Evolutionary conservation across 1,140 invertebrate genomes (phyloP), one percentile per base, ranked within the genome.

Genomic region (Eriosoma lanigerum): DNA sequence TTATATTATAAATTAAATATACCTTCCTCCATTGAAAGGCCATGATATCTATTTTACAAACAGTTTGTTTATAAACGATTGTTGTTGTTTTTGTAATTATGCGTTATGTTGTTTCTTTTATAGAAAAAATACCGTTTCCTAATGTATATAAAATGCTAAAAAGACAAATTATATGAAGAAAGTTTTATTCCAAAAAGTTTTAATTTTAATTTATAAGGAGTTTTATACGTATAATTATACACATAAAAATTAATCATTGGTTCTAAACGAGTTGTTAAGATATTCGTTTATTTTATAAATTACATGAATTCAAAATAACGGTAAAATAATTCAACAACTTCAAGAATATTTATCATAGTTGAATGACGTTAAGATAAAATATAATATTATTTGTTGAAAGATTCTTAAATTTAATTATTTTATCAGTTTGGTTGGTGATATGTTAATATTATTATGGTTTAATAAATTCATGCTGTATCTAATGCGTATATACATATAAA

Each of bases 211-310:
- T 38, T 38, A 38, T 38, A 38, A 38, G 32, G 3, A 38, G 3
- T 38, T 38, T 38, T 38, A 38, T 38, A 38, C 32, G n/a, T n/a
- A 38, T 38, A 38, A 38, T 38, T 38, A 38, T 38, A 38, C 32
- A 38, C 32, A 38, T 38, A 38, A 38, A 38, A 38, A 38, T 8
- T 4, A 38, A 3, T 38, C 15, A 19, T 38, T 26, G 29, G 32
- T 64, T 64, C 12, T 64, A n/a, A n/a, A n/a, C n/a, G n/a, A 64
- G 32, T 38, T 64, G 62, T 64, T 64, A n/a, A 64, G 19, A 64
- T 38, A 64, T 64, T 64, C 62, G 32, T 38, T 38, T 38, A 38
- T 38, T 38, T 38, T n/a, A 64, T 9, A 38, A 64, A 32, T 64
- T 2, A 64, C 19, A 38, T 64, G 38, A 44, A 26, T 64, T 38